These are phyloP conservation scores for Hirtodrosophila cameraria DNA, from an alignment of 2,888 invertebrate genomes.

Conservation along the genomic window DNA sequence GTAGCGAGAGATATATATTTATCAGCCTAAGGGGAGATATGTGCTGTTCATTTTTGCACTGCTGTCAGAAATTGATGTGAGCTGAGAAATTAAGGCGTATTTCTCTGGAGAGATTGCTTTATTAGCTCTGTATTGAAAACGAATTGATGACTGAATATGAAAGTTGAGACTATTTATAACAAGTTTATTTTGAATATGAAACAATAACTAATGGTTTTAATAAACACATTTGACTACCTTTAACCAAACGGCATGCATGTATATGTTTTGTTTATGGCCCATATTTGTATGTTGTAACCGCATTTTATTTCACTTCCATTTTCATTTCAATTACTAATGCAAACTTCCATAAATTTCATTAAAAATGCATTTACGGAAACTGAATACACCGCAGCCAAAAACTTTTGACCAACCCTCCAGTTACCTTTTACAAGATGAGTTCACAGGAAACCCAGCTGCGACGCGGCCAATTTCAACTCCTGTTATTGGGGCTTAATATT, in stretches of 20 bases:
- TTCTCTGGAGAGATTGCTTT: conserved; percentile 16
- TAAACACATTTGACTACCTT: too few relatives aligned
- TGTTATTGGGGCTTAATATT: conserved; percentile 67
- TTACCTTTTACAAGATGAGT: conserved; percentile 45
- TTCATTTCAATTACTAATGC: conserved; percentile 54
- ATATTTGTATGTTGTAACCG: conserved; percentile 1
- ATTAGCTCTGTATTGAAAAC: conserved; percentile 1
- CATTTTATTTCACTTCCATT: conserved; percentile 19
- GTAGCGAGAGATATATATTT: conserved; percentile 1
- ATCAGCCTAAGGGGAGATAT: neutral
- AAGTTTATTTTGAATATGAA: too few relatives aligned
- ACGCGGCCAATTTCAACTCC: conserved; percentile 53
- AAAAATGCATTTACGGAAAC: conserved; percentile 65
- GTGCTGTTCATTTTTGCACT: conserved; percentile 9
- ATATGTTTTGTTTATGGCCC: neutral
- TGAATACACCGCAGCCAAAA: conserved; percentile 11
- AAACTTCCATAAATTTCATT: conserved; percentile 70
- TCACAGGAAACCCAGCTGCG: conserved; percentile 51
- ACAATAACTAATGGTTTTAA: too few relatives aligned
- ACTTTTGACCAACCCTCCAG: conserved; percentile 48
- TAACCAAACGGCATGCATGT: too few relatives aligned
- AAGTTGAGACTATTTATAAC: too few relatives aligned
- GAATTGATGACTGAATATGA: too few relatives aligned
- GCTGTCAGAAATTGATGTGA: neutral
- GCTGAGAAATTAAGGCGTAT: conserved; percentile 2